These are phyloP conservation scores for Drosophila kokeensis DNA, from an alignment of 2,888 invertebrate genomes.

Conservation along the genomic window DNA sequence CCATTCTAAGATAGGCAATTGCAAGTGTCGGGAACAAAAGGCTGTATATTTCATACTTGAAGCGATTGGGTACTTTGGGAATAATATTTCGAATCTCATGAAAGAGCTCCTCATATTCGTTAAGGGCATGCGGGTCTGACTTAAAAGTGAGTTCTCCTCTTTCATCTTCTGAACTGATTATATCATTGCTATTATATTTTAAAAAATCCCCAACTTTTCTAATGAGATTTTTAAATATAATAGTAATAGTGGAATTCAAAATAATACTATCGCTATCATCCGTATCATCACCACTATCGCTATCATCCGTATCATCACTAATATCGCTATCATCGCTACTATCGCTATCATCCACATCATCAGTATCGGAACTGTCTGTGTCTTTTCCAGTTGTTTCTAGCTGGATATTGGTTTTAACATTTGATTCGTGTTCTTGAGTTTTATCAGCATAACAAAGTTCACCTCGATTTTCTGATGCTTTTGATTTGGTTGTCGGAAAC, in stretches of 20 bases:
- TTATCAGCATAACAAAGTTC: background rate
- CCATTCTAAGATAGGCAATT: conserved; percentile 47
- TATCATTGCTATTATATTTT: conserved; percentile 37
- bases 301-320: background rate
- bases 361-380: too few relatives aligned
- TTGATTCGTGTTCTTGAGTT: background rate
- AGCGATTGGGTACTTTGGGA: conserved; percentile 18
- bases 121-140: background rate
- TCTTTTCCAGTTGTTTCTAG: background rate
- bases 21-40: conserved; percentile 55
- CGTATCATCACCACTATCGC: too few relatives aligned
- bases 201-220: conserved; percentile 45
- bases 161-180: background rate
- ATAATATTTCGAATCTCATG: conserved; percentile 22
- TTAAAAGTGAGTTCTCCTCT: background rate
- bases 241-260: background rate
- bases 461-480: too few relatives aligned
- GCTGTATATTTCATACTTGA: conserved; percentile 44
- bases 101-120: conserved; percentile 44
- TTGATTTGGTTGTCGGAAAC: background rate
- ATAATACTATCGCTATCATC: background rate
- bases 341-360: background rate
- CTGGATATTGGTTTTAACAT: background rate
- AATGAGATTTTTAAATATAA: background rate
- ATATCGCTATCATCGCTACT: background rate